These are phyloP conservation scores for Vollenhovia emeryi DNA, from an alignment of 1,140 invertebrate species.

Conservation along the genomic window DNA sequence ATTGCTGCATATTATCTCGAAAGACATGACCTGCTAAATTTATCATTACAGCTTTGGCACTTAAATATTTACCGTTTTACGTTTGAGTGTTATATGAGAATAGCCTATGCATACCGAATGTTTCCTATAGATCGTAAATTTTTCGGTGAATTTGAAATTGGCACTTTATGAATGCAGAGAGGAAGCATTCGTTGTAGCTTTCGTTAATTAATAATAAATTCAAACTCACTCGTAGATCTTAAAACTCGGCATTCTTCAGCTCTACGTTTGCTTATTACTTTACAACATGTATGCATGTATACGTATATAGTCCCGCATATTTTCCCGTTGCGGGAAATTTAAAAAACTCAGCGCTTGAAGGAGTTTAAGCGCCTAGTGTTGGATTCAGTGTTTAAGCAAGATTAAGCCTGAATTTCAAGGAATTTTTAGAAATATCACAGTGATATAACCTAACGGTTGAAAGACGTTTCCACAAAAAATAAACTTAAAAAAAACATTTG, in stretches of 20 bases:
- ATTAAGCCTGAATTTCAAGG: no score
- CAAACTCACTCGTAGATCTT: no score
- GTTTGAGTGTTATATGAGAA: not conserved
- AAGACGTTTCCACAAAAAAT: no score
- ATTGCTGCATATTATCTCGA: conserved; percentile 47
- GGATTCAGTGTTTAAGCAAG: no score
- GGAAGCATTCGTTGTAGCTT: not conserved
- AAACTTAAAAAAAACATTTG: no score
- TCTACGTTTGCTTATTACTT: not conserved
- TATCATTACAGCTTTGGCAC: conserved; percentile 36
- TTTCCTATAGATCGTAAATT: not conserved
- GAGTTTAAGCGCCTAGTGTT: no score
- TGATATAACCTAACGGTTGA: no score
- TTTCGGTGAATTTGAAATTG: not conserved
- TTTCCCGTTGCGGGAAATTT: no score
- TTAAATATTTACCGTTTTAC: conserved; percentile 1
- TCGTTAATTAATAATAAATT: not conserved
- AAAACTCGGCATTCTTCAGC: not conserved
- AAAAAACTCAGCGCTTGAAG: no score
- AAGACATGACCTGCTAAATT: conserved; percentile 52
- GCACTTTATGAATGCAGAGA: not conserved
- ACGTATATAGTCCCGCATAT: no score
- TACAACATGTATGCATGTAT: no score
- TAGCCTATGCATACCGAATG: not conserved
- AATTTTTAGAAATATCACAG: no score